Base-by-base conservation (phyloP, 2,888 invertebrate genomes). In the Eupithecia exiguata region DNA sequence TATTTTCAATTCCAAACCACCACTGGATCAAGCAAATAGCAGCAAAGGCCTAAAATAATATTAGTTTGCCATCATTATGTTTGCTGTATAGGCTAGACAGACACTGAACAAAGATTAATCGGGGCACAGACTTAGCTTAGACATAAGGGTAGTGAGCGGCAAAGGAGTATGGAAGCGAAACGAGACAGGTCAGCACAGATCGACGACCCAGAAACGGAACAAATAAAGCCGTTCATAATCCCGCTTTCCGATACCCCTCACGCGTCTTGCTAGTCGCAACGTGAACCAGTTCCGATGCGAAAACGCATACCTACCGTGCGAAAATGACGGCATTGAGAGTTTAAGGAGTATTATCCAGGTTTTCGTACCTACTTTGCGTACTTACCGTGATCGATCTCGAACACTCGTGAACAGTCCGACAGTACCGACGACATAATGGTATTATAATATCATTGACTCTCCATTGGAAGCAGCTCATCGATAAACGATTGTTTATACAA, bases 151-250 rank as follows among this genome's bases (percentile, higher is more conserved):
- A 69, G 63, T 58, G 73, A 77, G 86, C 81, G 84, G 61, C 61
- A 65, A 76, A 87, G 82, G 84, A 81, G 79, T 80, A 80, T 80
- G 81, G 79, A 74, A 74, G 79, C 79, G 83, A 81, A 84, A 80
- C 85, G 82, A 84, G 86, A 84, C 89, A 85, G 92, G 89, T 92
- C 91, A 91, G 81, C 79, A 72, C 84, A 88, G 92, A 91, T 84
- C 91, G 90, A 89, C 88, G 92, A 90, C 92, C 91, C 86, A 91
- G 85, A 91, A 91, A 91, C 83, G 78, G 84, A 81, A 83, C 84
- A 84, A 84, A 84, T 86, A 83, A 84, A 83, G 80, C 79, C 80
- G 82, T 83, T 82, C 82, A 80, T 82, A 85, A 86, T 86, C 87
- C 86, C 86, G 84, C 84, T 84, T 84, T 83, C 83, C 84, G 84